Base-by-base conservation (phyloP, 2,888 invertebrate genomes). In the Achlya flavicornis region DNA sequence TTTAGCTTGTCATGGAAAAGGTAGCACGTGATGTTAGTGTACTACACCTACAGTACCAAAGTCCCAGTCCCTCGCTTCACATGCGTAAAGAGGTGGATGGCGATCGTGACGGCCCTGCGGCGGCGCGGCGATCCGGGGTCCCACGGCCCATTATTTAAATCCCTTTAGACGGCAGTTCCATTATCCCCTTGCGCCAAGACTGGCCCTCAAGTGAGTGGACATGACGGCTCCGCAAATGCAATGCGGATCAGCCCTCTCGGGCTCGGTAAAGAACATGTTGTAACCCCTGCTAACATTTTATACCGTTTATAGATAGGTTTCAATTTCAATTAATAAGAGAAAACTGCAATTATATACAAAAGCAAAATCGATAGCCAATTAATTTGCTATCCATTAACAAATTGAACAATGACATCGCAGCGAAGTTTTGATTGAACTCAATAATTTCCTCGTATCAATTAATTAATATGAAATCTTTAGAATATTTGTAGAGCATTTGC, bases 131-230 rank as follows among this genome's bases (percentile, higher is more conserved):
- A 67, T 73, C 67, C 74, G 73, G 14, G 76, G 80, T 81, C 80
- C 81, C 84, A 81, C 81, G 79, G 77, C 72, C 87, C 81, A 88
- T 91, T 91, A 90, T 88, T 89, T 87, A 88, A 90, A 90, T 89
- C 91, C 90, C 88, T 83, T 83, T 81, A 83, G 88, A 87, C 81
- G 84, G 78, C 80, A 84, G 84, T 78, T 83, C 85, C 86, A 88
- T 89, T 90, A 88, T 86, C 84, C 86, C 83, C 71, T 71, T 72
- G 77, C 75, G 77, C 72, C 71, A 76, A 72, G 72, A 72, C 76
- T 73, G 78, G 76, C 79, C 77, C 75, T 72, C 74, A 70, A 76
- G 76, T 79, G 80, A 86, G 82, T 85, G 86, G 86, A 81, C 84
- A 82, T 81, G 80, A 80, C 81, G 77, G 76, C 73, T 77, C 73